Base-by-base conservation (phyloP, 2,888 invertebrate species). In the Drosophila nigritarsus region DNA sequence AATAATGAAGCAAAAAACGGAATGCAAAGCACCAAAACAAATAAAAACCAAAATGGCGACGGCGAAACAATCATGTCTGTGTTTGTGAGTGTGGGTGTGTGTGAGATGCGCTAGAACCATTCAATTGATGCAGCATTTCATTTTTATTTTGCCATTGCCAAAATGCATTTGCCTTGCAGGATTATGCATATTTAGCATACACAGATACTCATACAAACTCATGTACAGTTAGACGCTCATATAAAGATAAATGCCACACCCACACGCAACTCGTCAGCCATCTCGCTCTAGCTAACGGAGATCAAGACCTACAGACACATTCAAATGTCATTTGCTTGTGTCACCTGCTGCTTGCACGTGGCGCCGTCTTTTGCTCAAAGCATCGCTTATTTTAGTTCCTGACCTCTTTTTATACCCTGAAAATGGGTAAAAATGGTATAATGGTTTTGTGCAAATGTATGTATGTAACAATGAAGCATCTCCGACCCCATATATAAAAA, bases 141-240 rank as follows among this genome's bases (percentile, higher is more conserved):
- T 48, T 50, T 59, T 48, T 61, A 56, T 79, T 70, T 54, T 48
- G 20, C 58, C 48, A 68, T 80, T 80, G 75, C 69, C 78, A 67
- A 75, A 78, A 65, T 83, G 81, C 81, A 81, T 85, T 81, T 79
- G 72, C 61, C 53, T 64, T 65, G 38, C 27, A 54, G 69, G 67
- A 63, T 72, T 63, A 78, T 78, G 65, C 71, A 75, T 72, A 62
- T 48, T 48, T 2, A 51, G 51, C 54, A 45, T n/a, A 59, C 7
- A 15, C 9, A 34, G 8, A 1, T 15, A 15, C 53, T 49, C 38
- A 30, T 20, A 20, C 13, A 20, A 20, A 3, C 8, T 24, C 20
- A 11, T 34, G 53, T 32, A 49, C 32, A 20, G 60, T 45, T 24
- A 30, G 45, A 45, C n/a, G 15, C 29, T 34, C 48, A 62, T 59